Percentiles rank a stretch among this genome's conserved stretches.
Conservation (phyloP, 2,888 invertebrate species). For the Trypoxylon attenuatum region DNA sequence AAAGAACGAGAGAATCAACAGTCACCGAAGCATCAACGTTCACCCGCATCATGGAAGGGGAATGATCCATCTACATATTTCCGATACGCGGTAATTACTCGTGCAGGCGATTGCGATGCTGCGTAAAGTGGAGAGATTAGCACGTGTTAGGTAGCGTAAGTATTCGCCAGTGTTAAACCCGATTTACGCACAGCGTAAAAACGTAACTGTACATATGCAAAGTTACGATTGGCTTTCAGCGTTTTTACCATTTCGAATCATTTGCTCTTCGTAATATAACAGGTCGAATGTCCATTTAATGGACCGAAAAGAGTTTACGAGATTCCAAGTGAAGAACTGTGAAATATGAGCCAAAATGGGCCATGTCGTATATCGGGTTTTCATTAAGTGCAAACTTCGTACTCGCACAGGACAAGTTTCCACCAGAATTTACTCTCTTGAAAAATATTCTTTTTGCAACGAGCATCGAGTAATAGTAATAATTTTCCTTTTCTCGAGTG, state of each 20-base stretch:
- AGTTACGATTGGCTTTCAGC: constrained; percentile 3
- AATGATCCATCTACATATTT: too few relatives aligned
- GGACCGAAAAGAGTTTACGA: too few relatives aligned
- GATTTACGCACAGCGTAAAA: constrained; percentile 41
- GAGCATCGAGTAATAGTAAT: too few relatives aligned
- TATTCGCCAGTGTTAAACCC: constrained; percentile 30
- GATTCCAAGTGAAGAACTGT: too few relatives aligned
- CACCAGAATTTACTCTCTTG: too few relatives aligned
- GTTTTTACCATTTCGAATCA: neutral
- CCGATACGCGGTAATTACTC: constrained; percentile 19
- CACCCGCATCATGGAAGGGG: constrained; percentile 17
- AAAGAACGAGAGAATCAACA: too few relatives aligned
- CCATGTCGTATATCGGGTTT: constrained; percentile 7
- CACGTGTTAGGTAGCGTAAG: constrained; percentile 30
- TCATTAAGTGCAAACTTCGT: constrained; percentile 4
- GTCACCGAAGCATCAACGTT: too few relatives aligned
- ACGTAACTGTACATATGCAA: constrained; percentile 5
- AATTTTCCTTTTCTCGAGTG: too few relatives aligned
- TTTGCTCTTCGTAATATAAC: too few relatives aligned
- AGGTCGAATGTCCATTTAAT: too few relatives aligned
- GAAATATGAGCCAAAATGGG: neutral
- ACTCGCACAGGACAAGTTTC: constrained; percentile 16
- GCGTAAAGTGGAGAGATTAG: constrained; percentile 31
- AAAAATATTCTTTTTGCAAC: too few relatives aligned
- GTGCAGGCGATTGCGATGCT: constrained; percentile 30